phyloP scores from a whole-genome alignment of 2,113 vertebrate genomes.

The Propithecus coquereli region DNA sequence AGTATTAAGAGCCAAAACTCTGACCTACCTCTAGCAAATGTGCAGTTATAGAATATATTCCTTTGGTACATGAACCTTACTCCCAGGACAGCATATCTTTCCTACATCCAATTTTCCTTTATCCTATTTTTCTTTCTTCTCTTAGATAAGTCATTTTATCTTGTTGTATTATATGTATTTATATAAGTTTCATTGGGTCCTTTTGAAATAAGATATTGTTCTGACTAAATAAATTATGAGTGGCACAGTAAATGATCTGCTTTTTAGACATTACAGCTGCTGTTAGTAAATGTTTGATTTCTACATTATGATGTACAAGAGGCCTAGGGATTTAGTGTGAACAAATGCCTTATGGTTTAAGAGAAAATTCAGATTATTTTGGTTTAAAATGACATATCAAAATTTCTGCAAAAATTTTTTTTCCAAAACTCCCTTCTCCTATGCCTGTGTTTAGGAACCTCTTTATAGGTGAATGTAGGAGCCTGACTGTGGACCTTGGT shows the following conservation, averaged over 20 bases:
- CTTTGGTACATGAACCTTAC: not conserved
- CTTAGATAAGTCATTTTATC: conserved; percentile 13
- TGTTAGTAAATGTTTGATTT: conserved; percentile 21
- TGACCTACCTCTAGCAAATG: conserved; percentile 2
- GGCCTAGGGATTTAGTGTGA: not conserved
- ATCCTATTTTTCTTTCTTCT: not conserved
- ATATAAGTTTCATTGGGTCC: conserved; percentile 28
- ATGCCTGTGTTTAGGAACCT: not conserved
- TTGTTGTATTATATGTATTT: conserved; percentile 12
- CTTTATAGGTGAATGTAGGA: not conserved
- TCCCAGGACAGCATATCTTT: conserved; percentile 5
- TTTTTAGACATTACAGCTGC: conserved; percentile 29
- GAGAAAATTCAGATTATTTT: conserved; percentile 37
- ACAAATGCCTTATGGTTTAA: conserved; percentile 13
- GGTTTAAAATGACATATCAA: not conserved
- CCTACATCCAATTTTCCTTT: conserved; percentile 11
- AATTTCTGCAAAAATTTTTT: not conserved
- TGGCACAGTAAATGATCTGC: not conserved
- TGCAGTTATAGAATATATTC: not conserved
- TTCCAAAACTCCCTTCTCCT: not conserved
- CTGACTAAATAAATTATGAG: conserved; percentile 41
- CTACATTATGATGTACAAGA: not conserved
- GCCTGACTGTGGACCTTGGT: not conserved
- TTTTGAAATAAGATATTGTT: conserved; percentile 51
- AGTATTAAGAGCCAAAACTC: conserved; percentile 1